Base-by-base conservation (phyloP, 2,888 invertebrate species). In the Sepiola atlantica region DNA sequence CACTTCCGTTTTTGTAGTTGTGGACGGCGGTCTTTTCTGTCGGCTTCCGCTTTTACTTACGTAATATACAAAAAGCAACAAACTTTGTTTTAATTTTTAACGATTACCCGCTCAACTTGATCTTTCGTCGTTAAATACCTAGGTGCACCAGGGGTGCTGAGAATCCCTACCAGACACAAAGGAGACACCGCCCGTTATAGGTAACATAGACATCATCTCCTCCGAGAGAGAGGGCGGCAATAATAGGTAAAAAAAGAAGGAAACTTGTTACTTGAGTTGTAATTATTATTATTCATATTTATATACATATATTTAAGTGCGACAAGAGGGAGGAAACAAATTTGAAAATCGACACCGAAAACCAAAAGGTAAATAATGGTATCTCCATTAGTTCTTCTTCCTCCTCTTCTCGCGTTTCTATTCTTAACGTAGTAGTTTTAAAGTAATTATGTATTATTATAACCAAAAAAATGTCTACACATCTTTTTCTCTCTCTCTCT, bases 301-400 rank as follows among this genome's bases (percentile, higher is more conserved):
- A 57, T 24, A 57, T 32, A 77, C n/a, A 77, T 77, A 77, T 16
- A n/a, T n/a, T n/a, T n/a, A 77, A 18, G 77, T n/a, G 77, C n/a
- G n/a, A 32, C 77, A 77, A n/a, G 77, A 77, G n/a, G n/a, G 77
- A 77, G 77, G n/a, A 77, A n/a, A 77, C n/a, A n/a, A 77, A 77
- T 32, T 77, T 32, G 77, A 77, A 77, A 77, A 77, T 77, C 77
- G n/a, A 77, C 77, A n/a, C 0, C n/a, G n/a, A n/a, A 77, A 77
- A 77, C 12, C 16, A n/a, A n/a, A 77, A 77, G 77, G 77, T 77
- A 77, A 77, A 77, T 77, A 4, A n/a, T 77, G 18, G 16, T n/a
- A 16, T 32, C n/a, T 32, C n/a, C 14, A n/a, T 77, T 28, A 77
- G 77, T 77, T n/a, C 16, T 77, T n/a, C 32, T n/a, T 77, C 32